These are phyloP conservation scores for Neopelma chrysocephalum DNA, from an alignment of 2,797 vertebrate genomes.

Conservation along the genomic window DNA sequence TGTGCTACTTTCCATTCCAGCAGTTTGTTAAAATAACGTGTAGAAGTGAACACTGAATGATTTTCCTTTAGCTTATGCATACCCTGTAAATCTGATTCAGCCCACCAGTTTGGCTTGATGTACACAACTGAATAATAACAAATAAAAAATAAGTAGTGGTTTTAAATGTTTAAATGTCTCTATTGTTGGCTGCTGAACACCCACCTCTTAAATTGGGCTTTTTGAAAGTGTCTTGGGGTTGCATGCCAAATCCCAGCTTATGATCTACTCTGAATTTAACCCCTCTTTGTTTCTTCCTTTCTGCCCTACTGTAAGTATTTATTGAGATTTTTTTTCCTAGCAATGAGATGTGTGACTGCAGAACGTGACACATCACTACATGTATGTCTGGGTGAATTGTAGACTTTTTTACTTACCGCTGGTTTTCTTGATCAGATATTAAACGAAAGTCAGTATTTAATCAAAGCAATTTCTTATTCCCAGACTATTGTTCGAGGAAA, in stretches of 20 bases:
- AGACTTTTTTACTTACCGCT: background rate
- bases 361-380: fast-evolving
- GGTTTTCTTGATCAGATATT: background rate
- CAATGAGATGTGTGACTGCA: background rate
- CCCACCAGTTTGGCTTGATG: background rate
- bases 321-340: background rate
- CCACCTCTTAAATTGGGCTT: background rate
- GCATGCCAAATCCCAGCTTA: background rate
- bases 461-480: conserved; percentile 63
- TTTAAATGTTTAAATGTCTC: background rate
- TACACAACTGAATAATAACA: background rate
- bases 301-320: background rate
- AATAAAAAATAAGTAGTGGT: background rate
- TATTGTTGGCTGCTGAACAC: background rate
- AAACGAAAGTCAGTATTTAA: conserved; percentile 22
- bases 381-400: background rate
- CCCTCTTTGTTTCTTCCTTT: background rate
- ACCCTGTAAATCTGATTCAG: background rate
- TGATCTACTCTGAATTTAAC: background rate
- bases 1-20: background rate
- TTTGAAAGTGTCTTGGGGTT: background rate
- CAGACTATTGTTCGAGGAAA: conserved; percentile 97
- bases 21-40: background rate
- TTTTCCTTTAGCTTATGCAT: background rate
- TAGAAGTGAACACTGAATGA: background rate